Evolutionary conservation across 2,113 vertebrate genomes (phyloP).

Genomic region (Pongo abelii): DNA sequence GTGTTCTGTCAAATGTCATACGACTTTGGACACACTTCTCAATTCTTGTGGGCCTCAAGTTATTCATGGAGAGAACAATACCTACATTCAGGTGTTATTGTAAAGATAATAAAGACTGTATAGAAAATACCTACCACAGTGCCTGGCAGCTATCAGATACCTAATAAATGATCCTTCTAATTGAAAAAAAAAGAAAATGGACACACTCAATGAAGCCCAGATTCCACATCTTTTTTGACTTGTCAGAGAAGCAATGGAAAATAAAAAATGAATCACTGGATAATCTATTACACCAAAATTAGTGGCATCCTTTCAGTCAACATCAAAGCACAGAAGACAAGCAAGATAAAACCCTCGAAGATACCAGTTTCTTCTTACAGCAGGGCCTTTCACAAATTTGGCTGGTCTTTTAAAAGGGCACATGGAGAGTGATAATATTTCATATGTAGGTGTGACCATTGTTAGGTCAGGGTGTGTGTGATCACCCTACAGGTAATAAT

Average conservation of each 20-base stretch:
- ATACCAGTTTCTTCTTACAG: constrained; percentile 21
- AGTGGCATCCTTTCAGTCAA: background rate
- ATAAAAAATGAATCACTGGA: constrained; percentile 31
- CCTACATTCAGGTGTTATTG: background rate
- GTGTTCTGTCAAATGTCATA: background rate
- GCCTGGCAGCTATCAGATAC: background rate
- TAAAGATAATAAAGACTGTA: background rate
- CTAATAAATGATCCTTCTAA: background rate
- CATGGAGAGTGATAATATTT: constrained; percentile 58
- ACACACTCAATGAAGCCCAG: constrained; percentile 31
- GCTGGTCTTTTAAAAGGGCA: constrained; percentile 1
- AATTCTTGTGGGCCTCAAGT: background rate
- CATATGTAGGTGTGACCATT: constrained; percentile 40
- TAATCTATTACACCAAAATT: constrained; percentile 66
- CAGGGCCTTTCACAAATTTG: constrained; percentile 12
- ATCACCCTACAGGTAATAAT: constrained; percentile 69
- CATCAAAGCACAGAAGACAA: constrained; percentile 23
- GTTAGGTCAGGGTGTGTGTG: constrained; percentile 5
- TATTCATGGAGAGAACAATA: background rate
- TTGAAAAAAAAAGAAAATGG: background rate
- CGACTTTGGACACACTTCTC: background rate
- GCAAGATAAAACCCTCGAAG: constrained; percentile 8
- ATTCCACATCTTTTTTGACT: constrained; percentile 36
- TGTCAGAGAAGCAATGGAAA: constrained; percentile 38
- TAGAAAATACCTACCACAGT: background rate